Base-by-base conservation (phyloP, 2,113 vertebrate species). In the Stegostoma tigrinum region DNA sequence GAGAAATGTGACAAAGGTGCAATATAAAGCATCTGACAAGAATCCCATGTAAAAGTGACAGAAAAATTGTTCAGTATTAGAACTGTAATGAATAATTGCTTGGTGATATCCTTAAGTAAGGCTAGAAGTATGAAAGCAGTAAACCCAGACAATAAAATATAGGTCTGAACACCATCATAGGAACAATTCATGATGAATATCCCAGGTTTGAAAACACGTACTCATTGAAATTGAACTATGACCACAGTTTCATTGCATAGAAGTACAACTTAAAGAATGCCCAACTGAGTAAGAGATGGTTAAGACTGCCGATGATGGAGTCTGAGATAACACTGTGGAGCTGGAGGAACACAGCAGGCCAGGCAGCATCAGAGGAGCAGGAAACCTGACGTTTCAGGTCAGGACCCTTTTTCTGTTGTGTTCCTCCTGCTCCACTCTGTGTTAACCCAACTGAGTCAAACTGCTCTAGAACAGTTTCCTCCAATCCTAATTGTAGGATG, bases 61-160 rank as follows among this genome's bases (percentile, higher is more conserved):
- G 52, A 52, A 61, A 90, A 61, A 19, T 61, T 30, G 34, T 2
- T 34, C 17, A 17, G 55, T 24, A 80, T 52, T 30, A 89, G 86
- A 89, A 89, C 6, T 48, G 48, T 55, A 30, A 90, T 55, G 61
- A 90, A 30, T 27, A 90, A 24, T 90, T 61, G 61, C 61, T 61
- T 90, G 27, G 30, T 91, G 55, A n/a, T n/a, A 38, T 17, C 19
- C 15, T 66, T 5, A 38, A 38, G 34, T n/a, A 23, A n/a, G 34
- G 17, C 87, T 90, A 90, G 61, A 93, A 66, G n/a, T 66, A 91
- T 30, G 34, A 91, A 55, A n/a, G 89, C 55, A 91, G 52, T 90
- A 52, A 55, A 30, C 27, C 34, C 87, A 34, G 30, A 52, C 61
- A 27, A 89, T 30, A 85, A 86, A 87, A 45, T 87, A 24, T 15